Evolutionary conservation across 2,797 vertebrate species (phyloP), one percentile per base, ranked within the genome.

Genomic region (Hirundo rustica): DNA sequence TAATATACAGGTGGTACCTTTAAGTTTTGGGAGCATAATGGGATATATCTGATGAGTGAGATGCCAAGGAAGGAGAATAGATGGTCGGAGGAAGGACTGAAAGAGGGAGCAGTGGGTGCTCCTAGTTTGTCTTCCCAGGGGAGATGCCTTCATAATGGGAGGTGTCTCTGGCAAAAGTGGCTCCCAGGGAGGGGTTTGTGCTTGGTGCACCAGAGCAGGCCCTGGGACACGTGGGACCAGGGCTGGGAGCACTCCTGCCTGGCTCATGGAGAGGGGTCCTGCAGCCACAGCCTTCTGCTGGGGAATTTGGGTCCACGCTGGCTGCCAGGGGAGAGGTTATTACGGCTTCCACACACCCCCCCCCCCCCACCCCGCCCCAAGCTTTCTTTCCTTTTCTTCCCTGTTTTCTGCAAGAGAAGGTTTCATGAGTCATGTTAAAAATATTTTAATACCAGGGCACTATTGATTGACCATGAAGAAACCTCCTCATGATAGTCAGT

Each of bases 391-490:
- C 19, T 86, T 93, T 88, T 64, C 50, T 70, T 78, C 26, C 27
- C 36, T 0, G 7, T 92, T 62, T 95, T 75, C 66, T 84, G 79
- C 73, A 84, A 86, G 48, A 91, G 51, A 5, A 32, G 20, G 17
- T 76, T 91, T 91, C 25, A 51, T 47, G 66, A 91, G 30, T 88
- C 85, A 84, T 0, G 0, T 84, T 88, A 81, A 72, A 92, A 93
- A 79, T 91, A 84, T 92, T 94, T 92, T 88, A 92, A 92, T 92
- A 73, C 7, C 22, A 25, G 64, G 74, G 74, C 74, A 78, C 53
- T 83, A 85, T 84, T 93, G 89, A 92, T 47, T 95, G 91, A 81
- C 92, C 89, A 79, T 64, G 85, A 79, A 91, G 73, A 94, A 95
- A 86, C 60, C 73, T 89, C 50, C 89, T 88, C 1, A 0, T 88